These are phyloP conservation scores for Cheilosia variabilis DNA, from an alignment of 2,888 invertebrate species.

Conservation along the genomic window DNA sequence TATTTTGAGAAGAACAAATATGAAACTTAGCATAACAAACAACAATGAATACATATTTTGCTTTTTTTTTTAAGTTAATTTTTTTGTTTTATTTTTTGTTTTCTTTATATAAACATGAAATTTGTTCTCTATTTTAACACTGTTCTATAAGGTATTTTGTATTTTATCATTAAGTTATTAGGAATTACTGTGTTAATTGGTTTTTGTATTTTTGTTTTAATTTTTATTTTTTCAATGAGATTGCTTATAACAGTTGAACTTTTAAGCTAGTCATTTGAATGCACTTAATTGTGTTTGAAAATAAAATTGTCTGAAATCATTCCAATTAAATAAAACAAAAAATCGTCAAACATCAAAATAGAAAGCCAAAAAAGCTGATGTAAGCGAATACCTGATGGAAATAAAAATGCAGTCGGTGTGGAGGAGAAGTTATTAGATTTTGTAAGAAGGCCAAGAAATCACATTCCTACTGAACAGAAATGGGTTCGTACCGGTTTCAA, in stretches of 20 bases:
- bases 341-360: not conserved
- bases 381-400: not conserved
- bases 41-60: slow-evolving; percentile 50
- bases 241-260: slow-evolving; percentile 22
- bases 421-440: not conserved
- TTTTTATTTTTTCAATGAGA: slow-evolving; percentile 21
- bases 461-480: too few species aligned
- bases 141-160: slow-evolving; percentile 68
- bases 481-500: too few species aligned
- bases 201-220: slow-evolving; percentile 24
- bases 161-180: slow-evolving; percentile 57
- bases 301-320: not conserved
- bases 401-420: not conserved
- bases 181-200: slow-evolving; percentile 65
- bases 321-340: not conserved
- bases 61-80: slow-evolving; percentile 14
- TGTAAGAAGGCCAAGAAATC: not conserved
- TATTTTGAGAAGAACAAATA: slow-evolving; percentile 31
- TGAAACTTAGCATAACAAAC: slow-evolving; percentile 43
- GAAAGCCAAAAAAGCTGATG: slow-evolving; percentile 1
- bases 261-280: slow-evolving; percentile 39
- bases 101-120: slow-evolving; percentile 57
- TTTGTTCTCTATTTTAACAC: slow-evolving; percentile 61
- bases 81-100: slow-evolving; percentile 29
- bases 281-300: slow-evolving; percentile 19